Evolutionary conservation across 2,113 vertebrate genomes (phyloP).

Genomic region (Phyllostomus discolor): DNA sequence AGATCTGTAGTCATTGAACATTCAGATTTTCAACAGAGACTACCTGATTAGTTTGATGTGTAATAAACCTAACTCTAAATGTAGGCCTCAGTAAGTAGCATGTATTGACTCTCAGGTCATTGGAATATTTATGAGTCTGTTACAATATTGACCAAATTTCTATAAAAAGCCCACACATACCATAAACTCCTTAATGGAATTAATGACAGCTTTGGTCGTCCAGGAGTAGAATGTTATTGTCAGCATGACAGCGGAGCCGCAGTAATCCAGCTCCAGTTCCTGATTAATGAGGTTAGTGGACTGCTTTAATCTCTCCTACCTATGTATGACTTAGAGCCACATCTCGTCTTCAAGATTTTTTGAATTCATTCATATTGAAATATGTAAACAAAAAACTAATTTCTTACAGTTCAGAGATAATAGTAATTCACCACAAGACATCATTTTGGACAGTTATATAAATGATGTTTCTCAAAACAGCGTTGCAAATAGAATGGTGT

Average conservation of each 20-base stretch:
- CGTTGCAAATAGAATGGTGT: background rate
- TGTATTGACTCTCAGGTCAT: background rate
- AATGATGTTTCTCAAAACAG: slow-evolving; percentile 27
- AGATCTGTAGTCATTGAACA: background rate
- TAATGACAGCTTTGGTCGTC: slow-evolving; percentile 92
- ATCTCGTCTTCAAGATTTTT: background rate
- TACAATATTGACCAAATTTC: background rate
- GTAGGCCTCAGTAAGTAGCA: background rate
- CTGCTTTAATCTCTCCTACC: background rate
- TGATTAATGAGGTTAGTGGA: slow-evolving; percentile 95
- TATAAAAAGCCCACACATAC: background rate
- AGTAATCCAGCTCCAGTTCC: slow-evolving; percentile 98
- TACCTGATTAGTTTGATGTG: background rate
- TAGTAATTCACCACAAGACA: background rate
- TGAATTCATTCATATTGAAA: background rate
- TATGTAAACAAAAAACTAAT: background rate
- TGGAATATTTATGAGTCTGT: background rate
- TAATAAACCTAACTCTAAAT: background rate
- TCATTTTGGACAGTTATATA: background rate
- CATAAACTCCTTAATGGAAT: slow-evolving; percentile 86
- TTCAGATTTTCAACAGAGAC: background rate
- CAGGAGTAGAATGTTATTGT: slow-evolving; percentile 98
- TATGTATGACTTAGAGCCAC: background rate
- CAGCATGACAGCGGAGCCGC: slow-evolving; percentile 96
- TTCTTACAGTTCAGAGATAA: background rate